Evolutionary conservation across 2,113 vertebrate species (phyloP).

Genomic region (Scalopus aquaticus): DNA sequence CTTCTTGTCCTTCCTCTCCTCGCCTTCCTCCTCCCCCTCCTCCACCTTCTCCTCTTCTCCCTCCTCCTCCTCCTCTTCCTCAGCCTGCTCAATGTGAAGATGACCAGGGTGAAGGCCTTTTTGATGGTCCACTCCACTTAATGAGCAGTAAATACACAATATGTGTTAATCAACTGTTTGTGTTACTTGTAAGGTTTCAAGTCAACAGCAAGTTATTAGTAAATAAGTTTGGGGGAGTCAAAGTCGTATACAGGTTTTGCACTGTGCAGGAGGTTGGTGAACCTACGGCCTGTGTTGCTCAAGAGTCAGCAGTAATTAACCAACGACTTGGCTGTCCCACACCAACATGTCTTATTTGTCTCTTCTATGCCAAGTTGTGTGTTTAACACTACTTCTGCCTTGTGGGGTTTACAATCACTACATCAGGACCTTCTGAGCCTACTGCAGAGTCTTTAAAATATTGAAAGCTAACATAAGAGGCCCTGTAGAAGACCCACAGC

Average conservation of each 20-base stretch:
- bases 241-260: not conserved
- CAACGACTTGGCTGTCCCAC: not conserved
- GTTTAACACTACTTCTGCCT: not conserved
- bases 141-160: not conserved
- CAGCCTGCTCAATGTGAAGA: not conserved
- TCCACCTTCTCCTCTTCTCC: no score
- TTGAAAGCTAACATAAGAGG: not conserved
- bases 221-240: not conserved
- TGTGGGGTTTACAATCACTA: not conserved
- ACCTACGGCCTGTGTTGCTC: not conserved
- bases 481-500: not conserved
- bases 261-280: not conserved
- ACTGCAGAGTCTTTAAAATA: not conserved
- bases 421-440: not conserved
- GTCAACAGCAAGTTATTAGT: not conserved
- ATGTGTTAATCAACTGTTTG: no score
- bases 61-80: not conserved
- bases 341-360: no score
- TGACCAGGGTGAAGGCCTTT: not conserved
- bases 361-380: not conserved
- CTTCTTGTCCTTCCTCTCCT: no score
- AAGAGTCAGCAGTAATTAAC: not conserved
- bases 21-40: no score
- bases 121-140: not conserved
- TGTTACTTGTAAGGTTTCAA: no score